Base-by-base conservation (phyloP, 2,888 invertebrate genomes). In the Drosophila histrio region DNA sequence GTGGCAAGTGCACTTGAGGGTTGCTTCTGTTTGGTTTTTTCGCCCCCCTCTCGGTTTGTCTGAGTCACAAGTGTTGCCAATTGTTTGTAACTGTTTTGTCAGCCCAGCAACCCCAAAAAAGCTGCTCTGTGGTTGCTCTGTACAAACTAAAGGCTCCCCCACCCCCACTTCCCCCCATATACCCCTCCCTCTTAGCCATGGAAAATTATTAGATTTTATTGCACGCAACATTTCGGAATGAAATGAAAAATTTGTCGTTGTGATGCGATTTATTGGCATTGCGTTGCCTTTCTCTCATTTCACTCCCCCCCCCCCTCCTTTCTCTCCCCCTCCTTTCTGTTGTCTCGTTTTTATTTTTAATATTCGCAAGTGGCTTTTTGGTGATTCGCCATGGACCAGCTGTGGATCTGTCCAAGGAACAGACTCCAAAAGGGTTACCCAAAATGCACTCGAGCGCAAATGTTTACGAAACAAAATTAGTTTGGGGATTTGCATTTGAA, bases 381-480 rank as follows among this genome's bases (percentile, higher is more conserved):
- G 69, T 64, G 21, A 61, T 78, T 78, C 43, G 75, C 75, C 58
- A 72, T 68, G 79, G 68, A 79, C 67, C 84, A 69, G 73, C 84
- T 70, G 81, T 13, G 21, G 17, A 11, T 49, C 24, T 38, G 32
- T 24, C 41, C 39, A 26, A n/a, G 44, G 52, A 39, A 19, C 49
- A 47, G 50, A 59, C 66, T 41, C 17, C 44, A 24, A 72, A 79
- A 82, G 79, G 83, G 69, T 79, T 79, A 43, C 66, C 63, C 44
- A 69, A 67, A 67, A 60, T 80, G 84, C 82, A 88, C 41, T 76
- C 77, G 72, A 75, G 79, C 87, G 88, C 81, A 78, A 89, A 88
- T 88, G 77, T 82, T 82, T 79, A 64, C 56, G 70, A 87, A 84
- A 87, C 76, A 81, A 89, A 89, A 89, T 89, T 89, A 87, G 88